Base-by-base conservation (phyloP, 2,113 vertebrate genomes). In the Anguilla japonica region DNA sequence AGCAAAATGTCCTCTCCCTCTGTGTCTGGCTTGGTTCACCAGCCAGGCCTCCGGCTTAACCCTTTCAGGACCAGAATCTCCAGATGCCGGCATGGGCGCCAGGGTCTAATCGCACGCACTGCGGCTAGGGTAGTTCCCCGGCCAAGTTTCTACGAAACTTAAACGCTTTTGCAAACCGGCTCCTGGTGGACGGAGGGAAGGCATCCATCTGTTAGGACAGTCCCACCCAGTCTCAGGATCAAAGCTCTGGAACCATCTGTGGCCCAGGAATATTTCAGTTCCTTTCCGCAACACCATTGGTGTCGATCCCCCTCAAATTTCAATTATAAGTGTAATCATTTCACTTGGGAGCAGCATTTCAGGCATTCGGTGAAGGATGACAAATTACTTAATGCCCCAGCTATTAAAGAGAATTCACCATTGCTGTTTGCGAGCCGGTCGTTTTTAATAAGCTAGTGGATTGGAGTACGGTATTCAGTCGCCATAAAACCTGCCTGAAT, bases 341-440 rank as follows among this genome's bases (percentile, higher is more conserved):
- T 75, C 71, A 75, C 71, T 5, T 34, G 71, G 71, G 7, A 75
- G 71, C 26, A n/a, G 11, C 71, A 75, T 75, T 75, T 75, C 71
- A 29, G n/a, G 71, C 71, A 75, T 34, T 75, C 71, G 9, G 26
- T 75, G 71, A 9, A 75, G 71, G 71, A 75, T 75, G 71, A 75
- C 71, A 75, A 75, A 75, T 75, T 29, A 75, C 71, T 75, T 75
- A 75, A 75, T 75, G 71, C 71, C 71, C 71, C 71, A 75, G 71
- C 71, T 34, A 34, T 75, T 75, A 75, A 75, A 75, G 71, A 75
- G 71, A 75, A 75, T 75, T 75, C 71, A 13, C 71, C 22, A n/a
- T 75, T 34, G 34, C 34, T 34, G n/a, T 75, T 75, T 75, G 71
- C 34, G 71, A 75, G 71, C 71, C 8, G 71, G 71, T 34, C 71